Percentiles rank a stretch among this genome's conserved stretches.
Conservation (phyloP, 2,888 invertebrate species). For the Alentia gelatinosa region DNA sequence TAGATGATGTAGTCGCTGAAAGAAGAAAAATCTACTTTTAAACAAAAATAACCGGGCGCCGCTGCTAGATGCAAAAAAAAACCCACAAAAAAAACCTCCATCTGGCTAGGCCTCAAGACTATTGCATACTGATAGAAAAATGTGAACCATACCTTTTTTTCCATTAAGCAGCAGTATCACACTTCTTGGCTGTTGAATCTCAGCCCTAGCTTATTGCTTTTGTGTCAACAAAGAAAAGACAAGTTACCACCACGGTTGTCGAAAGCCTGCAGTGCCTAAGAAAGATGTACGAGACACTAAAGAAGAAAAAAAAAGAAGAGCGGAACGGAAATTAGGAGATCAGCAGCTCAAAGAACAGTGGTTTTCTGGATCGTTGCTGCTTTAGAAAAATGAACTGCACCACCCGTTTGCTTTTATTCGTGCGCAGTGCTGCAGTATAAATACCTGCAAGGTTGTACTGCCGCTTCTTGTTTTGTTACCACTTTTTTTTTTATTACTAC, state of each 20-base stretch:
- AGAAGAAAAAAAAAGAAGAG: background rate
- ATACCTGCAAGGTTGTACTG: background rate
- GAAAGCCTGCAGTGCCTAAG: slow-evolving; percentile 9
- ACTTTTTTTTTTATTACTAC: background rate
- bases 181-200: background rate
- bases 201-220: slow-evolving; percentile 31
- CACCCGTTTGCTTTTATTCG: slow-evolving; percentile 33
- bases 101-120: background rate
- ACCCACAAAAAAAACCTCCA: background rate
- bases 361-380: background rate
- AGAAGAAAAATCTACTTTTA: background rate
- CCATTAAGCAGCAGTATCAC: background rate
- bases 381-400: background rate
- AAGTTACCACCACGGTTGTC: background rate
- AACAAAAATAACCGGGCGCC: background rate
- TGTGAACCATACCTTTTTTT: background rate
- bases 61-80: background rate
- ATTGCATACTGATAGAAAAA: background rate
- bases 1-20: slow-evolving; percentile 45
- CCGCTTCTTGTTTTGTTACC: background rate
- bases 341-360: background rate
- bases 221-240: background rate
- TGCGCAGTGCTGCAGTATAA: slow-evolving; percentile 32
- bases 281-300: background rate
- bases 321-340: background rate